A percentile compares a stretch with the other conserved stretches of the same genome.
phyloP scores from a whole-genome alignment of 2,888 invertebrate genomes.

The Pollenia angustigena region DNA sequence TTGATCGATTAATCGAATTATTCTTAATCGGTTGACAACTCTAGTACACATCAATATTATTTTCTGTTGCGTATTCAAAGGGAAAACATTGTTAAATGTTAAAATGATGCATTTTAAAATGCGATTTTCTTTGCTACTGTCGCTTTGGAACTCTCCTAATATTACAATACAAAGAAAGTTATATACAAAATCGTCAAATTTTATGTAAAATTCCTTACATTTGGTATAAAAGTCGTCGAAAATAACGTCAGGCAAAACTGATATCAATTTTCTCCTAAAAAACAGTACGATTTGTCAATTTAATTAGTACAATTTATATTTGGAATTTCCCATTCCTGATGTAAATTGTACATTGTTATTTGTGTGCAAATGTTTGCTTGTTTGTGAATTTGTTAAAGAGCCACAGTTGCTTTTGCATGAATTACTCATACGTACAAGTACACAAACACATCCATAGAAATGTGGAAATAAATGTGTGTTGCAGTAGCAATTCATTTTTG shows the following conservation, averaged over 20 bases:
- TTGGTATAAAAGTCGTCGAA: too few relatives aligned
- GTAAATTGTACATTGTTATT: slow-evolving; percentile 32
- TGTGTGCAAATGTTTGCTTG: slow-evolving; percentile 18
- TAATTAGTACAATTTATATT: neutral
- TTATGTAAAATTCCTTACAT: too few relatives aligned
- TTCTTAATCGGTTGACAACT: too few relatives aligned
- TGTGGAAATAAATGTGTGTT: neutral
- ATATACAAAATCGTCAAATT: too few relatives aligned
- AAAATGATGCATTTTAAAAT: too few relatives aligned
- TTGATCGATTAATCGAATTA: too few relatives aligned
- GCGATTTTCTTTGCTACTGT: too few relatives aligned
- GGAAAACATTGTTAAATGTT: too few relatives aligned
- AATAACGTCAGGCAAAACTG: neutral
- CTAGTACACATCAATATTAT: too few relatives aligned
- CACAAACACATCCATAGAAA: slow-evolving; percentile 1
- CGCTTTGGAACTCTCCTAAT: too few relatives aligned
- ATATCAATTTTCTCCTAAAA: neutral
- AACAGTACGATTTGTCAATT: neutral
- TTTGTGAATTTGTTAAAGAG: slow-evolving; percentile 27
- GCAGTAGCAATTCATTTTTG: slow-evolving; percentile 49
- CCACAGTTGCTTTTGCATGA: slow-evolving; percentile 65
- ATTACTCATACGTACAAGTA: slow-evolving; percentile 46
- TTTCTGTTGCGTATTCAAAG: too few relatives aligned
- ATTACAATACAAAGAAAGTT: too few relatives aligned
- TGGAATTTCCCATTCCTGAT: neutral